Percentiles rank a stretch among this genome's conserved stretches.
Evolutionary conservation across 2,888 invertebrate species (phyloP).

Genomic region (Troglohyphantes excavatus): DNA sequence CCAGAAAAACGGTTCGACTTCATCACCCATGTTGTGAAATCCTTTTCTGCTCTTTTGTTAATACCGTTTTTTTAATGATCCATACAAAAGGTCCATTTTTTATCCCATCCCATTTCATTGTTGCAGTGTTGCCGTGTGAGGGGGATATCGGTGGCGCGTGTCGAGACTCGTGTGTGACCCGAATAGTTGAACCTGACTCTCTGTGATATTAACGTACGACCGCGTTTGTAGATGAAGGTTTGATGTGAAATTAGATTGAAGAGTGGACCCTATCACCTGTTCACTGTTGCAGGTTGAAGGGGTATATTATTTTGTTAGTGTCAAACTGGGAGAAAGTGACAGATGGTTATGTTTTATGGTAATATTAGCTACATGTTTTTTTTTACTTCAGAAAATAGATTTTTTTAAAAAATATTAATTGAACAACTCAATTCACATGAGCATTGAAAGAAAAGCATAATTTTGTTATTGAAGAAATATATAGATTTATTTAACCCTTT

Average conservation of each 20-base stretch:
- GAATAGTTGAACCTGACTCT: slow-evolving; percentile 13
- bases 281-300: neutral
- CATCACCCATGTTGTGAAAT: slow-evolving; percentile 2
- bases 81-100: slow-evolving; percentile 1
- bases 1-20: slow-evolving; percentile 11
- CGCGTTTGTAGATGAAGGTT: neutral
- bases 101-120: slow-evolving; percentile 13
- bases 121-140: neutral
- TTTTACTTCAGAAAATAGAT: too few species aligned
- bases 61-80: slow-evolving; percentile 17
- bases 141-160: slow-evolving; percentile 13
- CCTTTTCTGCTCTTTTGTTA: neutral
- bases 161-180: slow-evolving; percentile 28
- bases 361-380: too few species aligned
- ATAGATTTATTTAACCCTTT: too few species aligned
- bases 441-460: too few species aligned
- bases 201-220: neutral
- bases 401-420: too few species aligned
- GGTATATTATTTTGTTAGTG: neutral
- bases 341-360: too few species aligned
- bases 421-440: too few species aligned
- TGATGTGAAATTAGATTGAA: neutral
- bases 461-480: too few species aligned
- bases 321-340: too few species aligned
- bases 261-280: neutral